Evolutionary conservation across 2,113 vertebrate species (phyloP).

Genomic region (Menidia beryllina): DNA sequence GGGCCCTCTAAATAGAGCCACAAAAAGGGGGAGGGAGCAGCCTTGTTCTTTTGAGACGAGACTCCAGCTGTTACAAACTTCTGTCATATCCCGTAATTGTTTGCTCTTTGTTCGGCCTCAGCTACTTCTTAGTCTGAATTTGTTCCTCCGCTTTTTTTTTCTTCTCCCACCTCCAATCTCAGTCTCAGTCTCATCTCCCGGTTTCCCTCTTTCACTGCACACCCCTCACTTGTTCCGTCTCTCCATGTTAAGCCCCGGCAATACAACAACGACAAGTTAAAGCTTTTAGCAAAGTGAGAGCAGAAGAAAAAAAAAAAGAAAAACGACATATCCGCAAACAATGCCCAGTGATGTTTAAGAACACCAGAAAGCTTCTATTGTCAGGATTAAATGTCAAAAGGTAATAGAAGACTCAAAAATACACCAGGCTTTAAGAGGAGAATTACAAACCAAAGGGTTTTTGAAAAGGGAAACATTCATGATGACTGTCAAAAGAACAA

Average conservation of each 20-base stretch:
- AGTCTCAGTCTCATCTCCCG: neutral
- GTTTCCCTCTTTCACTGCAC: neutral
- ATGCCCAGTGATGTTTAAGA: constrained; percentile 12
- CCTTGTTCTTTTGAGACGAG: constrained; percentile 60
- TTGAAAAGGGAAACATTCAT: constrained; percentile 1
- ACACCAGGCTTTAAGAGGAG: neutral
- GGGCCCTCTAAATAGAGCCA: constrained; percentile 50
- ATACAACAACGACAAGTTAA: constrained; percentile 21
- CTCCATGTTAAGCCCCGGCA: constrained; percentile 26
- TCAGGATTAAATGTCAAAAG: constrained; percentile 34
- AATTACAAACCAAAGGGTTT: neutral
- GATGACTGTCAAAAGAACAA: no score
- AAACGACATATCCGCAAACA: constrained; percentile 22
- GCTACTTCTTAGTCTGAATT: constrained; percentile 9
- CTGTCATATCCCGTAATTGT: constrained; percentile 59
- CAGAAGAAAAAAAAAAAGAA: constrained; percentile 15
- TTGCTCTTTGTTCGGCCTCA: constrained; percentile 35
- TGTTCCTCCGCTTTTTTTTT: constrained; percentile 13
- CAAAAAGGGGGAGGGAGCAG: constrained; percentile 62
- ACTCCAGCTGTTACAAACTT: constrained; percentile 62
- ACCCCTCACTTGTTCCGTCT: constrained; percentile 11
- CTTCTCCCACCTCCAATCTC: neutral
- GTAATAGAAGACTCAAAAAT: constrained; percentile 24
- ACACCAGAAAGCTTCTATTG: constrained; percentile 71
- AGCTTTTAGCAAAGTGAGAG: constrained; percentile 12